Base-by-base conservation (phyloP, 1,140 invertebrate genomes). In the Diorhabda carinulata region DNA sequence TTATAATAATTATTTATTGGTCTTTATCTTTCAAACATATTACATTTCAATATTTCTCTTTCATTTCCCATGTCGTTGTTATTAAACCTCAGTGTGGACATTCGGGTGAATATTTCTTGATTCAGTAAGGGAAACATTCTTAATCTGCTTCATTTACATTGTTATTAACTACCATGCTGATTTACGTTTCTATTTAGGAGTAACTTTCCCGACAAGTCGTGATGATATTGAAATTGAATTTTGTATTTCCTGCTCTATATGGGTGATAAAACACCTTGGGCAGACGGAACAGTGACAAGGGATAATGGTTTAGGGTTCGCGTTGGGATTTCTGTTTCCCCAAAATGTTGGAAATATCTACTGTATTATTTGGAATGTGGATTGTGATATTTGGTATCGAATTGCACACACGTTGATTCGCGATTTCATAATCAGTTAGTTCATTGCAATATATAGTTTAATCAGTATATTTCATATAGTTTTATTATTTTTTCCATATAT, bases 141-240 rank as follows among this genome's bases (percentile, higher is more conserved):
- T 69, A 66, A 72, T 62, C 62, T 63, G 61, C 57, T 66, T 70
- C 57, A 72, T 72, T 72, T 72, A 68, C 71, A 72, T 72, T 72
- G 71, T 72, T 72, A 72, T 72, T 72, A 72, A 72, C 68, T 70
- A 72, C 63, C 41, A 52, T 66, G 56, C 68, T 69, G 71, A 72
- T 72, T 70, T 72, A 72, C 71, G 67, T 66, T 43, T 57, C 60
- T 45, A 45, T 64, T 64, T 64, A 45, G 59, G 6, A 52, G 47
- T 52, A 52, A 52, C 47, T n/a, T 52, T 8, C 47, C 3, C 47
- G 47, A 52, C 47, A 52, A 52, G 47, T 52, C 47, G 47, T 52
- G 47, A 52, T 52, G 47, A 52, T 52, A 52, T 52, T 52, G 47
- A 52, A 52, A 52, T 52, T 52, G 47, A 52, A 52, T 52, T 52